A percentile compares a stretch with the other conserved stretches of the same genome.
Conservation (phyloP, 2,888 invertebrate species). For the Drosophila planitibia region DNA sequence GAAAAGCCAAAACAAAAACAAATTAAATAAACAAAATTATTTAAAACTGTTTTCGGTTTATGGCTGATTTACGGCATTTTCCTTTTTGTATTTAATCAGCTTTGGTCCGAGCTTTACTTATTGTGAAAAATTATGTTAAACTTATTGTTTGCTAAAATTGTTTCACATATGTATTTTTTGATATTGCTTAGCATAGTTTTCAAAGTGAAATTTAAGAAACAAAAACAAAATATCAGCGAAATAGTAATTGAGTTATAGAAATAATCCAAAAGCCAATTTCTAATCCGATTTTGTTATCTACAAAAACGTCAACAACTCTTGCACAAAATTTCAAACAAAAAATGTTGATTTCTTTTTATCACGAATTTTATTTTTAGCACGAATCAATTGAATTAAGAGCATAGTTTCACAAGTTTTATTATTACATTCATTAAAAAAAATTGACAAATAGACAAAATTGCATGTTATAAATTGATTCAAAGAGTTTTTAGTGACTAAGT, state of each 20-base stretch:
- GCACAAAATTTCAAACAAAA: too few species aligned
- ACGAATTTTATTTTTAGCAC: neutral
- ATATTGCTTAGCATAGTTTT: too few species aligned
- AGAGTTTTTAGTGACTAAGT: neutral
- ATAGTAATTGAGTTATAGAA: neutral
- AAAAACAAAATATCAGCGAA: neutral
- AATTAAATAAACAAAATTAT: conserved; percentile 13
- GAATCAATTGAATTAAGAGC: neutral
- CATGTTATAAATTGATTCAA: conserved; percentile 1
- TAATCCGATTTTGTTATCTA: neutral
- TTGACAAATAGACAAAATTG: neutral
- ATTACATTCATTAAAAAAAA: neutral
- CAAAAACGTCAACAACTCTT: too few species aligned
- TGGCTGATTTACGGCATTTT: neutral
- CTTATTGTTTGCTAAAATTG: neutral
- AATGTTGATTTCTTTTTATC: neutral
- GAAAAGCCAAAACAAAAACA: neutral
- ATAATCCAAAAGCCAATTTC: neutral
- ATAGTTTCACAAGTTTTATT: neutral
- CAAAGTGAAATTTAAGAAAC: neutral
- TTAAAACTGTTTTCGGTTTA: conserved; percentile 20
- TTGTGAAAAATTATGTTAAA: neutral
- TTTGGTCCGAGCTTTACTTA: neutral
- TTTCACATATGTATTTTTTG: neutral
- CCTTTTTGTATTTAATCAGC: neutral